These are phyloP conservation scores for Circaetus gallicus DNA, from an alignment of 2,113 vertebrate genomes.

Conservation along the genomic window DNA sequence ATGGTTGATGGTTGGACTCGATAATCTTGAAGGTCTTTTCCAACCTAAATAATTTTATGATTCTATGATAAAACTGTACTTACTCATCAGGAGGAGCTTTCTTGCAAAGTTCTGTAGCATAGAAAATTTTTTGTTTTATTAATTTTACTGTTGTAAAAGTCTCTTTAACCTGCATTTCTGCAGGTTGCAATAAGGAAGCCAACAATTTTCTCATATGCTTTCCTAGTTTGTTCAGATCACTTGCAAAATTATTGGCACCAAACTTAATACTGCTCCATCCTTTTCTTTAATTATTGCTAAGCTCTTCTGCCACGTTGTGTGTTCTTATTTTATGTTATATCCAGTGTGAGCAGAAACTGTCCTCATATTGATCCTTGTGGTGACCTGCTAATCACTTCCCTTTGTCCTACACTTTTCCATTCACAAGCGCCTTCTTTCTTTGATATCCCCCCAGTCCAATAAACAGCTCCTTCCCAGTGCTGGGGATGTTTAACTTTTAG, in stretches of 20 bases:
- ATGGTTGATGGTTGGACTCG: too few relatives aligned
- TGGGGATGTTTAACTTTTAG: not conserved
- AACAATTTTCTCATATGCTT: not conserved
- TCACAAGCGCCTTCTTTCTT: not conserved
- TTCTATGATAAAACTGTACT: not conserved
- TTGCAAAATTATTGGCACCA: not conserved
- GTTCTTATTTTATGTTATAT: not conserved
- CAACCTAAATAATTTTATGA: too few relatives aligned
- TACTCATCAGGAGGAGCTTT: not conserved
- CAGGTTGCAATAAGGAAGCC: not conserved
- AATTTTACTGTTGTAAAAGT: not conserved
- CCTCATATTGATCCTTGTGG: not conserved
- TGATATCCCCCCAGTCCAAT: not conserved
- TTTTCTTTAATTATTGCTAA: not conserved
- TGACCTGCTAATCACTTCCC: not conserved
- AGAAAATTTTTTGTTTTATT: not conserved
- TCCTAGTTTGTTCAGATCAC: not conserved
- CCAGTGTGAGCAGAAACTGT: not conserved
- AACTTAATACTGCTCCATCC: not conserved
- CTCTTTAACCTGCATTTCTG: not conserved
- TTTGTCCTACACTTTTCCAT: not conserved
- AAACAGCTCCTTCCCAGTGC: not conserved
- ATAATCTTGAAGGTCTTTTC: too few relatives aligned
- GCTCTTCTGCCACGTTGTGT: not conserved
- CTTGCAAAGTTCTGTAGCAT: not conserved